Evolutionary conservation across 1,140 invertebrate genomes (phyloP), one percentile per base, ranked within the genome.

Genomic region (Ericerus pela): DNA sequence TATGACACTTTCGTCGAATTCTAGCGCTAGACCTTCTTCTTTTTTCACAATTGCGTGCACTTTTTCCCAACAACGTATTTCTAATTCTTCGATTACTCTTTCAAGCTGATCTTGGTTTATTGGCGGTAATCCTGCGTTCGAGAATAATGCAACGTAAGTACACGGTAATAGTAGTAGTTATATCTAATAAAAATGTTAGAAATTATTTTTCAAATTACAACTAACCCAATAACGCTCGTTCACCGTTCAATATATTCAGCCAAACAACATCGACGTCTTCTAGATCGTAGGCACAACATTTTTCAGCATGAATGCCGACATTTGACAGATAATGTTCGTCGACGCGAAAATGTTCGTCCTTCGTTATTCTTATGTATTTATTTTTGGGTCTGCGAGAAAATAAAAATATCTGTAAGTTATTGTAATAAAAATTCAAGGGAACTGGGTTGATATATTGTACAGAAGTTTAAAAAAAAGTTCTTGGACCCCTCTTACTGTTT

Each of bases 1-100:
- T 59, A 96, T 93, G 54, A 96, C 90, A 75, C 96, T 95, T 71
- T 97, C 95, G 71, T 98, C 94, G 71, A 88, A 96, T 68, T 97
- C 93, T 61, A 96, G 92, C 30, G 91, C 92, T 29, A 96, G 76
- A 43, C 90, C 89, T 69, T 95, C 90, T 71, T 94, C 88, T 62
- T 85, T 90, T 68, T 92, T 89, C 55, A 95, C 82, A 61, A 92
- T 88, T 52, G 84, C 82, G 71, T 95, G 87, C 66, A 96, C 92
- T 70, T 90, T 89, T 64, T 94, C 87, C 84, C 89, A 92, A 68
- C 90, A 95, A 61, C 88, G 81, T 54, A 72, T 68, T 76, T 97
- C 94, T 18, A 96, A 72, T 66, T 93, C 85, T 73, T 96, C 91
- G 53, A 96, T 86, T 29, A 94, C 83, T 62, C 82, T 78, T 71